Evolutionary conservation across 2,113 vertebrate genomes (phyloP).

Genomic region (Atrichornis clamosus): DNA sequence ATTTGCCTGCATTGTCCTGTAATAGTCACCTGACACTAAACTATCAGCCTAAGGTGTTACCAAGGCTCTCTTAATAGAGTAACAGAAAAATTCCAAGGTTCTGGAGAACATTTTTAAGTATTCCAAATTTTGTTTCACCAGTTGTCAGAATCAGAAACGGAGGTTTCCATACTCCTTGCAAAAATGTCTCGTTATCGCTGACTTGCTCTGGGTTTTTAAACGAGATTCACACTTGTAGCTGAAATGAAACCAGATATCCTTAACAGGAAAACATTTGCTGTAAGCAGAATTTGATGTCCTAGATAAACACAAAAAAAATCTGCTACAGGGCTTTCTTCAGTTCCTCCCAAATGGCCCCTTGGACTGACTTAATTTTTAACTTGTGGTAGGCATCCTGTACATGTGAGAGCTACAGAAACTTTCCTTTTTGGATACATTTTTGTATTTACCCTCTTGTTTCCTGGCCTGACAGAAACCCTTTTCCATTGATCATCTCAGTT

Average conservation of each 20-base stretch:
- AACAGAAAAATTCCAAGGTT: neutral
- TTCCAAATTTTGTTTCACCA: neutral
- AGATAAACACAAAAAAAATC: neutral
- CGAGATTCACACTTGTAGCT: neutral
- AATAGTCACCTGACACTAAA: neutral
- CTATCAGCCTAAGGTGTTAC: neutral
- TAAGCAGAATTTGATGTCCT: neutral
- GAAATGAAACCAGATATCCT: neutral
- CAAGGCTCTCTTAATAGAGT: neutral
- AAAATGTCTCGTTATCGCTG: neutral
- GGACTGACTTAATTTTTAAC: neutral
- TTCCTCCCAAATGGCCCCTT: neutral
- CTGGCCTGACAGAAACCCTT: neutral
- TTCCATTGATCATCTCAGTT: neutral
- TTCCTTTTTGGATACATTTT: neutral
- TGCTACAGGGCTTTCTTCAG: neutral
- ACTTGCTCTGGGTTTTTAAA: neutral
- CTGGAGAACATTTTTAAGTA: neutral
- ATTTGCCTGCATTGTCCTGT: neutral
- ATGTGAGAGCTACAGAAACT: neutral
- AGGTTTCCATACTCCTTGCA: neutral
- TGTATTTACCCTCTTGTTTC: neutral
- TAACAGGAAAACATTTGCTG: neutral
- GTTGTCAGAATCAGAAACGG: neutral
- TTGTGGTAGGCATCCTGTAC: fast-evolving